Base-by-base conservation (phyloP, 2,888 invertebrate species). In the Leptopilina syphax region DNA sequence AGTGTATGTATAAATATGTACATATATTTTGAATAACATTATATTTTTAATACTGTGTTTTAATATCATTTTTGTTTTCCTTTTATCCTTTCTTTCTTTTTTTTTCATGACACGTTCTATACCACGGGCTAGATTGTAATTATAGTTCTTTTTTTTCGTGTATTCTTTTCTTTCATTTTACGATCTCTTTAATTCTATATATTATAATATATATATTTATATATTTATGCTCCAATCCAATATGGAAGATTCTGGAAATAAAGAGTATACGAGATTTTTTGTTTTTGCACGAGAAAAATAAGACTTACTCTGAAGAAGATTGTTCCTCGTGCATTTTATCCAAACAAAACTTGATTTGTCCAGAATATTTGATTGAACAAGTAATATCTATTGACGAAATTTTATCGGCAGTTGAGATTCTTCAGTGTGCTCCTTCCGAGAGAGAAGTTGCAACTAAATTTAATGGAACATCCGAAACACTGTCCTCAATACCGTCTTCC, bases 381-480 rank as follows among this genome's bases (percentile, higher is more conserved):
- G 44, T 34, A 34, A 34, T 67, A 47, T 27, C 27, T 41, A 57
- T 73, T 54, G 73, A 57, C 54, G 54, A 70, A 73, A 18, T 18
- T 34, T 57, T 73, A 63, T 41, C 73, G 34, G 41, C 73, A 57
- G 34, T 73, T 73, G 57, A 57, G 57, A 57, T 57, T 68, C 50
- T 63, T 90, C 93, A 94, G 89, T 94, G 94, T 84, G 94, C 95
- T 77, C 93, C 93, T 85, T 95, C 94, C 82, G 95, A 93, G 85
- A 95, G 93, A 91, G 95, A 95, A 78, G 95, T 95, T 68, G 95
- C 94, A 77, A 95, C 96, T 84, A 96, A 93, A 92, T 96, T 96
- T 81, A 96, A 91, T 13, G 96, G 96, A 85, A 95, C 94, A 85
- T 95, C 95, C 86, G 93, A 92, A 84, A 93, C 92, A 86, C 93